Evolutionary conservation across 2,797 vertebrate species (phyloP), one percentile per base, ranked within the genome.

Genomic region (Margarornis squamiger): DNA sequence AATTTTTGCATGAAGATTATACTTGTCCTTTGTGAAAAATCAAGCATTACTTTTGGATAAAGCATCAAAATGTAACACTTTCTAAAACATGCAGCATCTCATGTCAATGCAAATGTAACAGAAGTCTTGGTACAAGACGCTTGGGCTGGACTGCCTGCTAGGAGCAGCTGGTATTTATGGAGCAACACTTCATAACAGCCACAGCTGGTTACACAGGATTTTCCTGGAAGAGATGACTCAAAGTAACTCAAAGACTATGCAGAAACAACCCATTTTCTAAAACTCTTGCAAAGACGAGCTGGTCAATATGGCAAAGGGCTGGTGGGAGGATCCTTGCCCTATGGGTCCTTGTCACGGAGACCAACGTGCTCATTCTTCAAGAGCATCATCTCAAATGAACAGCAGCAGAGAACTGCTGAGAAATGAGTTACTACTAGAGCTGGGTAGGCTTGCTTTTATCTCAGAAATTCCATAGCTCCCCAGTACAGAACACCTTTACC

Each of bases 121-220:
- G 67, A 67, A 88, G 73, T 20, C 51, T 58, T 67, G 83, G 88
- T 74, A n/a, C 1, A 10, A 62, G 80, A 29, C 9, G 20, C 73
- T 61, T 4, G 66, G 18, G 55, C 61, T 39, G 91, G 34, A 38
- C 34, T 39, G 92, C 86, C 23, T 9, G 90, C 90, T 67, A 66
- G 4, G 12, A 74, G 93, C 86, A 73, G 66, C 87, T 86, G 86
- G 90, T 80, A 90, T 94, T 95, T 93, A 86, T 55, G 91, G 91
- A 73, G 65, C 86, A 74, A 86, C 86, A 66, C 83, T 76, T 84
- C 57, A 2, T 58, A 95, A 84, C 49, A 93, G 96, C 91, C 92
- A 92, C 86, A 95, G 90, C 89, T 87, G 95, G 95, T 81, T 51
- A 46, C 38, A 90, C 90, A 55, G 95, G 92, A 93, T 74, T 87